These are phyloP conservation scores for Chalcosyrphus nemorum DNA, from an alignment of 2,888 invertebrate genomes.

Conservation along the genomic window DNA sequence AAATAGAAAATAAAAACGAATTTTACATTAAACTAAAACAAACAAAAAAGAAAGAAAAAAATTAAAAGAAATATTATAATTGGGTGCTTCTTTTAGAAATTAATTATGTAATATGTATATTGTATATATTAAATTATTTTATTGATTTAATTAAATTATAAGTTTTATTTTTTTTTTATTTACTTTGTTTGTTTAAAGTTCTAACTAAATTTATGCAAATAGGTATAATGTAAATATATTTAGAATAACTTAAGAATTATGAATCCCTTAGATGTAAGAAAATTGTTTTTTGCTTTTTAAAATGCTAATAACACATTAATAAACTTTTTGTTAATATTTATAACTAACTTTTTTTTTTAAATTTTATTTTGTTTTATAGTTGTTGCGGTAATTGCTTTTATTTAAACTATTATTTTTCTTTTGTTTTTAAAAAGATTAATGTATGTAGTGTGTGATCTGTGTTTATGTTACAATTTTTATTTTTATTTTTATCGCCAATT, in stretches of 20 bases:
- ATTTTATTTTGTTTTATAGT: conserved; percentile 22
- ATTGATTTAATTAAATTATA: conserved; percentile 70
- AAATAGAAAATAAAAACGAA: conserved; percentile 74
- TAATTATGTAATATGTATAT: conserved; percentile 56
- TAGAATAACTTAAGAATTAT: conserved; percentile 56
- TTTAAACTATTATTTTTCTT: conserved; percentile 19
- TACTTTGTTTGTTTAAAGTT: conserved; percentile 51
- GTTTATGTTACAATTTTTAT: conserved; percentile 11
- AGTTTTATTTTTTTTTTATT: conserved; percentile 1
- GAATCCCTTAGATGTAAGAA: conserved; percentile 55
- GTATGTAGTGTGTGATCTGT: conserved; percentile 33
- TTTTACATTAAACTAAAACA: conserved; percentile 78
- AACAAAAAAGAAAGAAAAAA: conserved; percentile 75
- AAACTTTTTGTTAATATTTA: conserved; percentile 39
- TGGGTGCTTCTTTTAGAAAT: conserved; percentile 74
- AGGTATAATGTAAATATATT: conserved; percentile 57
- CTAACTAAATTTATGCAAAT: conserved; percentile 67
- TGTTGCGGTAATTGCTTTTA: conserved; percentile 31
- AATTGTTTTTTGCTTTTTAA: conserved; percentile 53
- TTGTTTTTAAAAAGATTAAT: not conserved
- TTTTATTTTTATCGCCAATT: conserved; percentile 4
- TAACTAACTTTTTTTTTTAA: conserved; percentile 24
- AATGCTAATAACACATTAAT: conserved; percentile 72
- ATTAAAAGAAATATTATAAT: conserved; percentile 76
- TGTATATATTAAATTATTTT: conserved; percentile 72